Evolutionary conservation across 2,888 invertebrate species (phyloP), one percentile per base, ranked within the genome.

Genomic region (Lithophane ornitopus): DNA sequence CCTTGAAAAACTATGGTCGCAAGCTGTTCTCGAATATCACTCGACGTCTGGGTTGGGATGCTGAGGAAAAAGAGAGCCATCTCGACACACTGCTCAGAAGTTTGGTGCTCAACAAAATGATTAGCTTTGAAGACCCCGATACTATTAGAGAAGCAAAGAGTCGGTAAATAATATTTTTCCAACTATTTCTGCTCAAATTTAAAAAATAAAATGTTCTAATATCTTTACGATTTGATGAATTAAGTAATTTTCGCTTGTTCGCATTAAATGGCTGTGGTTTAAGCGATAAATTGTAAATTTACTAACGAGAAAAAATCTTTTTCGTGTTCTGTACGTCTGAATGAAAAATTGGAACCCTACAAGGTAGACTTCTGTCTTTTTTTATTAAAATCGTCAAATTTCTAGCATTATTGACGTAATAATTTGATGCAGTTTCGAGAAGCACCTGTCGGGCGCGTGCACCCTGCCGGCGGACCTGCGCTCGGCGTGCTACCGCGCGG

Each of bases 401-500:
- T 9, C 9, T 65, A 70, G 11, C 19, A 39, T 2, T 65, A 59
- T 39, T 59, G n/a, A 62, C 14, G n/a, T 49, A 49, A 22, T 22
- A 11, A 28, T 59, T 26, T 11, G 46, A 14, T 46, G 9, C 81
- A 97, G 97, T 67, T 98, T 98, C 93, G 97, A 97, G 79, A 97
- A 96, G 78, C 99, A 99, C 93, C 92, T 97, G 1, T 94, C 95
- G 67, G 97, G 97, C 41, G 96, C 96, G 85, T 90, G 94, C 65
- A 91, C 95, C 34, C 96, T 99, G 83, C 97, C 98, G 44, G 99
- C 99, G n/a, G 99, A 99, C 97, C 96, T 99, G 86, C 97, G 99
- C 81, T 97, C 97, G 88, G 97, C 98, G 80, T 99, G 99, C 88
- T 99, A 99, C 96, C 98, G 98, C 91, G 98, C 98, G 8, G 98